These are phyloP conservation scores for Lampropteryx suffumata DNA, from an alignment of 2,888 invertebrate species.

Conservation along the genomic window DNA sequence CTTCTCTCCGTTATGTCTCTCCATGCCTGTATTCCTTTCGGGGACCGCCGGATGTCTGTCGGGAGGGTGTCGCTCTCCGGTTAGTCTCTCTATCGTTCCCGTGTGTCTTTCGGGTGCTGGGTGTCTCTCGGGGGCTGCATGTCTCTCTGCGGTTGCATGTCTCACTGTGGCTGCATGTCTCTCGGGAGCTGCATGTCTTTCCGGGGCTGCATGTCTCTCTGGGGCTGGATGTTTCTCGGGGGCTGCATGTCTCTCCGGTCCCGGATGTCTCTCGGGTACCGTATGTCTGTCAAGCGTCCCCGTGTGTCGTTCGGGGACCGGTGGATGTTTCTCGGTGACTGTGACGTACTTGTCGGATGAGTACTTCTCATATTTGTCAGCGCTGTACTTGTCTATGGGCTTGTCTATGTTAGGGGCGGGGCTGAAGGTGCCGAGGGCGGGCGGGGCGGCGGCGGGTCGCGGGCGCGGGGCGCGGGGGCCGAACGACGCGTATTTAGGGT, in stretches of 20 bases:
- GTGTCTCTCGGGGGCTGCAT: constrained; percentile 7
- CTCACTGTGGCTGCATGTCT: neutral
- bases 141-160: constrained; percentile 1
- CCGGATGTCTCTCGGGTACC: neutral
- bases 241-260: constrained; percentile 1
- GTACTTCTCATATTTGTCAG: constrained; percentile 48
- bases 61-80: neutral
- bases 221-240: constrained; percentile 8
- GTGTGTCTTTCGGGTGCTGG: constrained; percentile 12
- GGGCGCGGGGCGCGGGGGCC: constrained; percentile 76
- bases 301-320: constrained; percentile 13
- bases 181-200: constrained; percentile 5
- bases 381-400: constrained; percentile 33
- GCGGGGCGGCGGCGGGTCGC: constrained; percentile 70
- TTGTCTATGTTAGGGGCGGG: constrained; percentile 39
- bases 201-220: constrained; percentile 31
- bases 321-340: constrained; percentile 31
- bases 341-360: constrained; percentile 35
- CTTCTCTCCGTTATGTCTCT: constrained; percentile 31
- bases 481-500: constrained; percentile 83
- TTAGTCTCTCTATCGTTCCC: constrained; percentile 3
- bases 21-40: neutral
- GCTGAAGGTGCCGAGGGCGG: constrained; percentile 59
- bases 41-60: neutral
- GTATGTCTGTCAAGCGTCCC: constrained; percentile 1